phyloP scores from a whole-genome alignment of 2,113 vertebrate genomes.

The Dolichallabes microphthalmus region DNA sequence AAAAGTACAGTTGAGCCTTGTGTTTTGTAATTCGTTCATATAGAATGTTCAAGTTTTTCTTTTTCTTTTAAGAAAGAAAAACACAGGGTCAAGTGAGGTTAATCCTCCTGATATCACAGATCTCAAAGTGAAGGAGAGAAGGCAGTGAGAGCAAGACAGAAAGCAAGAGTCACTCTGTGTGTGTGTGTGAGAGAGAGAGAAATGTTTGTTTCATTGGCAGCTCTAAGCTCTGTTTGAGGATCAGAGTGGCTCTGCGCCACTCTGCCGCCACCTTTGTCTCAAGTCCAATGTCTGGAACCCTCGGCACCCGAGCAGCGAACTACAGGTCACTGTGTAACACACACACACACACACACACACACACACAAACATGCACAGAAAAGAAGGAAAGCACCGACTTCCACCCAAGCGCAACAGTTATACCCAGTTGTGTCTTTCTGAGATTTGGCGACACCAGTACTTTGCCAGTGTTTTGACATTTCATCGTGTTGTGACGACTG shows the following conservation, averaged over 20 bases:
- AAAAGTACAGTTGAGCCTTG: background rate
- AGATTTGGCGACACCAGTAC: background rate
- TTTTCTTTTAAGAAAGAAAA: background rate
- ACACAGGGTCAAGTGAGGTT: background rate
- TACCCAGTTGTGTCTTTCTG: background rate
- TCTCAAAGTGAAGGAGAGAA: background rate
- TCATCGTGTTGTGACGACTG: constrained; percentile 18
- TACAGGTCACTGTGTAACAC: constrained; percentile 39
- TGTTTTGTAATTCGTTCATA: background rate
- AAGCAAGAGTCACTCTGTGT: background rate
- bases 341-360: background rate
- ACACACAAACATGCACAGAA: constrained; percentile 2
- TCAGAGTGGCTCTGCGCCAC: constrained; percentile 41
- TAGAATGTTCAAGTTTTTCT: background rate
- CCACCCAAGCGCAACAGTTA: background rate
- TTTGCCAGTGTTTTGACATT: constrained; percentile 20
- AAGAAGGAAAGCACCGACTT: constrained; percentile 7
- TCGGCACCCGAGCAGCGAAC: constrained; percentile 42
- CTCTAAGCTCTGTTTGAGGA: constrained; percentile 40
- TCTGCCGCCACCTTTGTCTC: constrained; percentile 42
- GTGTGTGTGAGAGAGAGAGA: background rate
- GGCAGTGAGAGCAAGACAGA: constrained; percentile 3
- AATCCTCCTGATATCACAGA: background rate
- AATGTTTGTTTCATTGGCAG: constrained; percentile 12
- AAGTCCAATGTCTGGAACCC: constrained; percentile 47